Base-by-base conservation (phyloP, 1,140 invertebrate species). In the Drosophila hydei region DNA sequence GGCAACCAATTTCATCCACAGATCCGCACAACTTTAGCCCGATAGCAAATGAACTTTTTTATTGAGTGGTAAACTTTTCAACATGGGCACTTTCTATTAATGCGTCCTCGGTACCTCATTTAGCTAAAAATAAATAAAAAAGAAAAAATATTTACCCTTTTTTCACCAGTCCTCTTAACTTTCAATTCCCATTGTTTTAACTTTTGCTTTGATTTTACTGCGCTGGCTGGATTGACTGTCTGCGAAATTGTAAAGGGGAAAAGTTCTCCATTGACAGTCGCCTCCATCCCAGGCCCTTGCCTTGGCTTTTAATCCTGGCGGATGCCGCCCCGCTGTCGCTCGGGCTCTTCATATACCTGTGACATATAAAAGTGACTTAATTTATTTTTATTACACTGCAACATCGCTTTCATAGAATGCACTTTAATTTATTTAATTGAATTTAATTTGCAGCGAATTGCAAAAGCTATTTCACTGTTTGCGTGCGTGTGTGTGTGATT, bases 361-460 rank as follows among this genome's bases (percentile, higher is more conserved):
- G 58, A 72, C 59, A 72, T 69, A 63, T 65, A 63, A 79, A 73
- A 85, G 62, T 73, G 60, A 88, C 78, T 83, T 81, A 30, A 62
- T 59, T 71, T 72, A 69, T 50, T 87, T 72, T 72, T 52, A 77
- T 67, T 54, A 56, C 65, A 63, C 48, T 71, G 76, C 71, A 51
- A 64, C 62, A 48, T 48, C 70, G 65, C 67, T 85, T 87, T 87
- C 81, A 65, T 64, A 77, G 75, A 85, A 85, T 88, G 83, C 83
- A 87, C 63, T 87, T 88, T 88, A 88, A 88, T 83, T 83, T 75
- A 87, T 83, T 88, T 87, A 81, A 87, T 88, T 87, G 75, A 87
- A 87, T 83, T 88, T 67, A 81, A 87, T 88, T 87, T 88, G 71
- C 68, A 50, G 69, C 74, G 67, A 80, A 87, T 87, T 77, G 81